Evolutionary conservation across 2,113 vertebrate genomes (phyloP).

Genomic region (Heteronetta atricapilla): DNA sequence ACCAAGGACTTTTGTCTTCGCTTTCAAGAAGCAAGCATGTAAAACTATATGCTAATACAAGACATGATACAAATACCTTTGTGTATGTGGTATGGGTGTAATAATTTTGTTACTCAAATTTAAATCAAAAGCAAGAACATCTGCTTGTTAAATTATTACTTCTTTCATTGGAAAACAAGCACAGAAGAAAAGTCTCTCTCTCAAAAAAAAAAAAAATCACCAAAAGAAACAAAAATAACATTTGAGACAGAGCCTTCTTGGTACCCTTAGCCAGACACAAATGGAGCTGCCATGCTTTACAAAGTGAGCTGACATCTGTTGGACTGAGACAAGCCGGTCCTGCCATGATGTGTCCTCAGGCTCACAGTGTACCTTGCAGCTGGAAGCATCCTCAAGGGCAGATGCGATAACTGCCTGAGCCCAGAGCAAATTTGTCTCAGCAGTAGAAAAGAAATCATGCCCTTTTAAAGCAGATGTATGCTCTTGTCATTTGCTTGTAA

Average conservation of each 20-base stretch:
- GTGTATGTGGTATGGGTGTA: not conserved
- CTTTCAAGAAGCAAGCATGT: not conserved
- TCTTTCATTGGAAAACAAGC: not conserved
- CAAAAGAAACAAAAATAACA: slow-evolving; percentile 15
- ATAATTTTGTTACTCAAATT: not conserved
- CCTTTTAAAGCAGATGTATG: slow-evolving; percentile 39
- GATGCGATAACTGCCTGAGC: not conserved
- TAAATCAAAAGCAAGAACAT: slow-evolving; percentile 8
- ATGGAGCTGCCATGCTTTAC: not conserved
- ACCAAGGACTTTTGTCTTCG: not conserved
- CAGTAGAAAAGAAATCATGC: not conserved
- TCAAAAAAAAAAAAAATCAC: not conserved
- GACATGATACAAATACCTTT: not conserved
- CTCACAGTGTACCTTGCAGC: not conserved
- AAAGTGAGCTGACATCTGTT: not conserved
- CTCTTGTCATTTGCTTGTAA: slow-evolving; percentile 43
- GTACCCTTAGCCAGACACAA: not conserved
- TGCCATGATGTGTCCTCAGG: not conserved
- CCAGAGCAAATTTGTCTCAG: not conserved
- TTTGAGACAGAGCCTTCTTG: not conserved
- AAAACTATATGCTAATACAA: slow-evolving; percentile 5
- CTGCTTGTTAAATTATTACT: not conserved
- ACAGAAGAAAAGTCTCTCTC: not conserved
- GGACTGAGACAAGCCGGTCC: not conserved
- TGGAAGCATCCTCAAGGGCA: not conserved